Evolutionary conservation across 2,888 invertebrate genomes (phyloP).

Genomic region (Acanthosepion pharaonis): DNA sequence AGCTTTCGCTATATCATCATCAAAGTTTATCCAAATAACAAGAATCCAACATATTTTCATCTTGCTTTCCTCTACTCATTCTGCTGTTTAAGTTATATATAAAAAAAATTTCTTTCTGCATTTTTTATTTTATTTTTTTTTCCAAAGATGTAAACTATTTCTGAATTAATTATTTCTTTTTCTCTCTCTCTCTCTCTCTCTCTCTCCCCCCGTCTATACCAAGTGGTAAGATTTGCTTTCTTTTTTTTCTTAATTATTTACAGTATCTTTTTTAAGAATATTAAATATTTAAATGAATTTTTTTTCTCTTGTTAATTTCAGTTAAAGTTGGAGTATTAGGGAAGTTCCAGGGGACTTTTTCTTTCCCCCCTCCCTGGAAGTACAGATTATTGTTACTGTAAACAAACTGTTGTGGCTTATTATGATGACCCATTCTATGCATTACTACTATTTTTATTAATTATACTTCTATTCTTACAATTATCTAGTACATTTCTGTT

Average conservation of each 20-base stretch:
- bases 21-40: conserved; percentile 24
- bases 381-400: conserved; percentile 23
- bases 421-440: conserved; percentile 35
- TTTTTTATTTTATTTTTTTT: no score
- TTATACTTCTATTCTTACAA: neutral
- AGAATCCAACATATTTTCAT: neutral
- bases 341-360: neutral
- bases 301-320: neutral
- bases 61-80: conserved; percentile 23
- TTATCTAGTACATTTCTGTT: conserved; percentile 33
- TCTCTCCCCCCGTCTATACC: neutral
- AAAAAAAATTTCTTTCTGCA: neutral
- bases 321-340: neutral
- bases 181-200: neutral
- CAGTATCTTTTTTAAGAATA: neutral
- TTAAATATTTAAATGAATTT: neutral
- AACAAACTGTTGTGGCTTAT: conserved; percentile 44
- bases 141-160: neutral
- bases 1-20: conserved; percentile 42
- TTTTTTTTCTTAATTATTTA: neutral
- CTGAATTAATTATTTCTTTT: neutral
- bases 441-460: neutral
- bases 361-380: neutral
- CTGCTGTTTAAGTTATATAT: neutral
- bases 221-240: neutral